phyloP scores from a whole-genome alignment of 2,797 vertebrate genomes.

The Anguilla anguilla region DNA sequence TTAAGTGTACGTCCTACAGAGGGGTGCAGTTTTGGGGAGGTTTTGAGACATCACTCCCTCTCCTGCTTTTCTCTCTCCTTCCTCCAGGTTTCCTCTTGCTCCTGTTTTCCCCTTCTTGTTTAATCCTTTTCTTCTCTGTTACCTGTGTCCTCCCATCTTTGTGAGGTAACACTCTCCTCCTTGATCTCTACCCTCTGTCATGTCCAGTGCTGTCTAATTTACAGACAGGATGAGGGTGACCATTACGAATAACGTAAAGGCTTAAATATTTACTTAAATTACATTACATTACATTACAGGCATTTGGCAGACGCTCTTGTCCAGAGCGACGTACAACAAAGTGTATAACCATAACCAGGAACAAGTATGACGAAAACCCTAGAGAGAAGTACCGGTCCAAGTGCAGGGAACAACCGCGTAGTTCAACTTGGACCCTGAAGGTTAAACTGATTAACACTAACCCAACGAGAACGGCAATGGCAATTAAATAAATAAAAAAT shows the following conservation, averaged over 20 bases:
- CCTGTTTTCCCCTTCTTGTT: conserved; percentile 56
- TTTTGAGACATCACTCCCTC: conserved; percentile 79
- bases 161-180: conserved; percentile 58
- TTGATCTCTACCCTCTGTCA: conserved; percentile 57
- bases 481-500: not conserved
- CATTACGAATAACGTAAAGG: conserved; percentile 37
- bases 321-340: too few species aligned
- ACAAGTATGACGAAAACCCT: too few species aligned
- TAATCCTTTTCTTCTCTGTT: conserved; percentile 69
- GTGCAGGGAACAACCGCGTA: too few species aligned
- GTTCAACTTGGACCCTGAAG: too few species aligned
- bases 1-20: not conserved
- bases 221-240: conserved; percentile 37
- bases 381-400: too few species aligned
- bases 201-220: conserved; percentile 50
- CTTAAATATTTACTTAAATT: too few species aligned
- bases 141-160: conserved; percentile 64
- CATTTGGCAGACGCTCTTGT: too few species aligned
- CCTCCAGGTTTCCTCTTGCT: conserved; percentile 49
- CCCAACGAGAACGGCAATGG: too few species aligned
- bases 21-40: conserved; percentile 58
- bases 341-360: too few species aligned
- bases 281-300: too few species aligned
- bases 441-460: too few species aligned
- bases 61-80: conserved; percentile 75